Percentiles rank a stretch among this genome's conserved stretches.
Conservation (phyloP, 2,797 vertebrate species). For the Lindbergichthys nudifrons region DNA sequence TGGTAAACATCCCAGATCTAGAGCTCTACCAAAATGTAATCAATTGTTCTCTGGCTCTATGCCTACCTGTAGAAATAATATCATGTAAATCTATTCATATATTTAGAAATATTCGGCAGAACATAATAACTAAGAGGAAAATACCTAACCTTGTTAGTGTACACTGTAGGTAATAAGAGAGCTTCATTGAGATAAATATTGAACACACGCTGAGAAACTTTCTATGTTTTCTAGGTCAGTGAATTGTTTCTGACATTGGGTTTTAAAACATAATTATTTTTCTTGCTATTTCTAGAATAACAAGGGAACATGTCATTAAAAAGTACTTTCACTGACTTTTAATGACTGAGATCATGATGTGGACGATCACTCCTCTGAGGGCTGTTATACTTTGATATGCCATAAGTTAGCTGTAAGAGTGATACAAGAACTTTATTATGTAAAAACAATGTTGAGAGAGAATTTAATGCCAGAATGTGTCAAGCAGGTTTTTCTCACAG, state of each 20-base stretch:
- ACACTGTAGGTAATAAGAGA: constrained; percentile 29
- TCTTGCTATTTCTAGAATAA: constrained; percentile 66
- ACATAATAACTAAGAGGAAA: constrained; percentile 31
- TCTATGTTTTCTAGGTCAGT: constrained; percentile 70
- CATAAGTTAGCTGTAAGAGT: constrained; percentile 40
- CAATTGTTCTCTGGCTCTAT: constrained; percentile 67
- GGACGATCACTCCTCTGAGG: constrained; percentile 53
- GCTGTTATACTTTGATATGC: constrained; percentile 60
- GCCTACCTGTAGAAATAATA: constrained; percentile 45
- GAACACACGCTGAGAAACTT: constrained; percentile 47
- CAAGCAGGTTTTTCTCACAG: constrained; percentile 16
- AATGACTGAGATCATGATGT: constrained; percentile 68
- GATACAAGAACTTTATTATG: constrained; percentile 44
- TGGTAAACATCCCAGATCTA: constrained; percentile 53
- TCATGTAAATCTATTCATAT: constrained; percentile 53
- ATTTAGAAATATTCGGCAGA: constrained; percentile 42
- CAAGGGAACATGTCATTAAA: constrained; percentile 71
- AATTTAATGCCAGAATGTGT: constrained; percentile 31
- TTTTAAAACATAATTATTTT: constrained; percentile 60
- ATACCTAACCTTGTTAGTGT: constrained; percentile 37
- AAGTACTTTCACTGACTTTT: constrained; percentile 76
- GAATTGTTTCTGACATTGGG: constrained; percentile 47
- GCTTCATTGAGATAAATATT: constrained; percentile 60
- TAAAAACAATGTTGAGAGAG: constrained; percentile 30
- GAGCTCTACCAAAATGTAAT: constrained; percentile 62